phyloP scores from a whole-genome alignment of 1,140 invertebrate genomes.

The Bicyclus anynana region DNA sequence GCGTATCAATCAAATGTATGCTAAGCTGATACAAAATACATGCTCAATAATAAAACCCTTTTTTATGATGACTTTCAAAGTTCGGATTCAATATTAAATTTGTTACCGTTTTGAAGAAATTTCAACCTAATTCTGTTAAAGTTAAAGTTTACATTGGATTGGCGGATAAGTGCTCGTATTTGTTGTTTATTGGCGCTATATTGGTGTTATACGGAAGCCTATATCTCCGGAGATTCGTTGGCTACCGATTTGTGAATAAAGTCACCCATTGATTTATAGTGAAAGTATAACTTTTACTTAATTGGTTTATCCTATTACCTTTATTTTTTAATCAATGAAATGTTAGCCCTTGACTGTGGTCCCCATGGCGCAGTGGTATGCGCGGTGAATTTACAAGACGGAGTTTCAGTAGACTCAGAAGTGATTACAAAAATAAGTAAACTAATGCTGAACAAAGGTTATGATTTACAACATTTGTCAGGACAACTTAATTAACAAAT shows the following conservation, averaged over 20 bases:
- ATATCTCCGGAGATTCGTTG: neutral
- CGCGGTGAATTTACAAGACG: too few relatives aligned
- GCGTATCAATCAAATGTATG: conserved; percentile 3
- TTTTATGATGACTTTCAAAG: conserved; percentile 6
- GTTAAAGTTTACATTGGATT: neutral
- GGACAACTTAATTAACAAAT: too few relatives aligned
- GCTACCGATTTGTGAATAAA: conserved; percentile 1
- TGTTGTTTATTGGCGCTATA: conserved; percentile 3
- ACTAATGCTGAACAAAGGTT: too few relatives aligned
- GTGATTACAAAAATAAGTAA: too few relatives aligned
- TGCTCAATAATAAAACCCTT: conserved; percentile 1
- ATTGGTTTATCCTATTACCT: neutral
- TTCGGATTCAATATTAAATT: conserved; percentile 4
- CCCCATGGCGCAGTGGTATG: too few relatives aligned
- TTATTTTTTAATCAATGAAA: too few relatives aligned
- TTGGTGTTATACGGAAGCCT: conserved; percentile 4
- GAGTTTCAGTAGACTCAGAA: too few relatives aligned
- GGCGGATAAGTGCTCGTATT: neutral
- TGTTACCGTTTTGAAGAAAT: neutral
- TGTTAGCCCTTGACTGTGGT: too few relatives aligned
- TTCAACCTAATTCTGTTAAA: neutral
- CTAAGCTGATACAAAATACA: conserved; percentile 4
- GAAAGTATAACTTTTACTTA: neutral
- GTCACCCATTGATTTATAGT: neutral
- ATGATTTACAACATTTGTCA: too few relatives aligned